Percentiles rank a stretch among this genome's conserved stretches.
phyloP scores from a whole-genome alignment of 2,113 vertebrate species.

The Mixornis gularis region DNA sequence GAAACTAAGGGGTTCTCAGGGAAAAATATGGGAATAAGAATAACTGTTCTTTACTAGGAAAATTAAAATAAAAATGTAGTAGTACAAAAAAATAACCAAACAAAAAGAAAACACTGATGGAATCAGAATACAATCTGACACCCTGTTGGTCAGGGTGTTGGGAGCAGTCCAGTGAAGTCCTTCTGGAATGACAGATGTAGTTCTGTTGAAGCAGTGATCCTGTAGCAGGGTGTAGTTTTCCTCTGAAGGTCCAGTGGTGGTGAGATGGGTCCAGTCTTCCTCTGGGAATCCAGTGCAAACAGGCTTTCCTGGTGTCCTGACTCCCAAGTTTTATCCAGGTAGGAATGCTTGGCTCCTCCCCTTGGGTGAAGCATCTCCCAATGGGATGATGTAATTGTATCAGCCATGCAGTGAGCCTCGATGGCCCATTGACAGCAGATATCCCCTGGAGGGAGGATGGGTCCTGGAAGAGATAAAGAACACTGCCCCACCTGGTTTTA shows the following conservation, averaged over 20 bases:
- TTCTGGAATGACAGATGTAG: neutral
- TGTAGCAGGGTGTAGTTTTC: neutral
- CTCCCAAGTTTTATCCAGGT: neutral
- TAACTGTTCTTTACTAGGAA: neutral
- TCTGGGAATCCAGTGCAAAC: neutral
- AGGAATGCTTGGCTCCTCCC: neutral
- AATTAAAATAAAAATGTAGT: neutral
- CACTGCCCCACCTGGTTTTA: neutral
- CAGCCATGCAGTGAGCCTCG: neutral
- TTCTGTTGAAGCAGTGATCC: neutral
- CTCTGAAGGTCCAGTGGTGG: neutral
- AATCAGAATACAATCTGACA: neutral
- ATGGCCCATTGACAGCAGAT: neutral
- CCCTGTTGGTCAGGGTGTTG: neutral
- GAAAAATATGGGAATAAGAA: neutral
- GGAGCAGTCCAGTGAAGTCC: neutral
- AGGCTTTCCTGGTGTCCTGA: neutral
- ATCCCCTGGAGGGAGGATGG: neutral
- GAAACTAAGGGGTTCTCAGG: neutral
- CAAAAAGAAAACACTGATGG: neutral
- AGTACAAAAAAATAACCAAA: neutral
- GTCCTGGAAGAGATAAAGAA: neutral
- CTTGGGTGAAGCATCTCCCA: neutral
- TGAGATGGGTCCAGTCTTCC: neutral
- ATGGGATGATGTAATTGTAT: neutral